A percentile compares a stretch with the other conserved stretches of the same genome.
phyloP scores from a whole-genome alignment of 2,797 vertebrate species.

The Eremophila alpestris region DNA sequence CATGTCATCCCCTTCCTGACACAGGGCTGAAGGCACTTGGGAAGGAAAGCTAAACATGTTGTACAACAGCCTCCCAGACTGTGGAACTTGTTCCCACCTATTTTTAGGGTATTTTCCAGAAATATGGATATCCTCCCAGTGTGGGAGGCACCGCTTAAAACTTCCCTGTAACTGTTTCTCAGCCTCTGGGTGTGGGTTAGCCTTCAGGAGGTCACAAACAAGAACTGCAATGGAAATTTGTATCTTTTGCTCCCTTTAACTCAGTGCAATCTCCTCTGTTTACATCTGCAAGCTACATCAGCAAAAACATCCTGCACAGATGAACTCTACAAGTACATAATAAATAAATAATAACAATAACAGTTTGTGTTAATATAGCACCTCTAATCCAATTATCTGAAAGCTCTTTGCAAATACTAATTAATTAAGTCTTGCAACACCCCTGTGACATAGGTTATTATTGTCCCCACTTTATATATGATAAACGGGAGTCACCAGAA shows the following conservation, averaged over 20 bases:
- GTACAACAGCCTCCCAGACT: neutral
- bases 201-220: neutral
- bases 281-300: slow-evolving; percentile 12
- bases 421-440: slow-evolving; percentile 63
- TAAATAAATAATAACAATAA: slow-evolving; percentile 72
- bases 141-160: neutral
- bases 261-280: neutral
- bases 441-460: slow-evolving; percentile 64
- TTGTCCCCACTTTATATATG: slow-evolving; percentile 33
- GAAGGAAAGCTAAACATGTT: neutral
- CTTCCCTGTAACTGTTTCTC: neutral
- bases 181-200: neutral
- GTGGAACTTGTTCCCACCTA: neutral
- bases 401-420: slow-evolving; percentile 68
- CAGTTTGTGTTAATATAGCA: slow-evolving; percentile 62
- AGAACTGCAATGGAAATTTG: neutral
- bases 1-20: neutral
- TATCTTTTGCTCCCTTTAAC: neutral
- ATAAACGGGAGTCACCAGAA: slow-evolving; percentile 28
- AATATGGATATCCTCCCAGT: fast-evolving
- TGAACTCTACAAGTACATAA: slow-evolving; percentile 30
- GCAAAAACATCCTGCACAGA: slow-evolving; percentile 33
- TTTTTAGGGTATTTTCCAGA: neutral
- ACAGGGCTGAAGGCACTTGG: neutral
- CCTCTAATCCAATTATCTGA: slow-evolving; percentile 70